phyloP scores from a whole-genome alignment of 2,113 vertebrate species.

The Tachysurus vachellii region DNA sequence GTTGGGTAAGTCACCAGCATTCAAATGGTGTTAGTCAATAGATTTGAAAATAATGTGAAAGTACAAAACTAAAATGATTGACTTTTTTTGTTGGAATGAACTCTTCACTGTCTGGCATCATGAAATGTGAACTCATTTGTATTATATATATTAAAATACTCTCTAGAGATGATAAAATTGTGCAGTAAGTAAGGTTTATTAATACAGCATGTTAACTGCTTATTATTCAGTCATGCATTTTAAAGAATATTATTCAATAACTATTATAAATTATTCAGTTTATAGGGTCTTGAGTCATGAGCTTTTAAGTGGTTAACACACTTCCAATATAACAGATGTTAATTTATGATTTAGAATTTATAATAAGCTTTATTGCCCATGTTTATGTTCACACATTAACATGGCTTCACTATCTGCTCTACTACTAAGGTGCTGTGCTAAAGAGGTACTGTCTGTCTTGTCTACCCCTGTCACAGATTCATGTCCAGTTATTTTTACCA shows the following conservation, averaged over 20 bases:
- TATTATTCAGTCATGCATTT: neutral
- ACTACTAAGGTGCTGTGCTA: neutral
- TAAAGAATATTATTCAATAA: neutral
- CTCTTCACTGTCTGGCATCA: neutral
- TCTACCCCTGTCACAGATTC: conserved; percentile 68
- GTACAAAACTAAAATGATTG: neutral
- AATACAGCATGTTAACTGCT: neutral
- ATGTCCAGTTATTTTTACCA: conserved; percentile 77
- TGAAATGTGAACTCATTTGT: neutral
- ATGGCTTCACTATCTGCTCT: neutral
- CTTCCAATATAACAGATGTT: neutral
- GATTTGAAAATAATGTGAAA: neutral
- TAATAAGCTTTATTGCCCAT: neutral
- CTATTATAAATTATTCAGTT: neutral
- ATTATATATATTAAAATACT: neutral
- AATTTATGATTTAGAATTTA: neutral
- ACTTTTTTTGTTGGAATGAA: neutral
- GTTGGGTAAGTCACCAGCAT: conserved; percentile 28
- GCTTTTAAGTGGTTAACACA: neutral
- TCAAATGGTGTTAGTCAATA: conserved; percentile 4
- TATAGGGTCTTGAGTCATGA: neutral
- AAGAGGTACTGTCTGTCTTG: neutral
- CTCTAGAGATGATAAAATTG: neutral
- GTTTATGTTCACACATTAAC: neutral
- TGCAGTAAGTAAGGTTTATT: neutral